Conservation (phyloP, 1,140 invertebrate species). For the Pseudomyrmex concolor region DNA sequence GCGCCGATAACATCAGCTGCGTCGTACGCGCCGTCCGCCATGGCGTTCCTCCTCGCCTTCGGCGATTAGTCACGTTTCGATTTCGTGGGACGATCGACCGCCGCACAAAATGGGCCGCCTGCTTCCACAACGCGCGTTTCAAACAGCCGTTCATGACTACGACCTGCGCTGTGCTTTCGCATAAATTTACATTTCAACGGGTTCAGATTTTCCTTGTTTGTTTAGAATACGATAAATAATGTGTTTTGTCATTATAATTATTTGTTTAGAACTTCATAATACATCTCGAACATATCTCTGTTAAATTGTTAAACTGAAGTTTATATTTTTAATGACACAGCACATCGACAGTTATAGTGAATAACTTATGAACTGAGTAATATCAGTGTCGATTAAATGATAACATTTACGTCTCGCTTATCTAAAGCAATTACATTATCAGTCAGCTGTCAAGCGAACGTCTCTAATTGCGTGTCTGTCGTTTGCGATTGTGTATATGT, state of each 20-base stretch:
- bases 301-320: not conserved
- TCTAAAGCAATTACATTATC: constrained; percentile 34
- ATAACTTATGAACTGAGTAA: constrained; percentile 20
- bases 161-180: not conserved
- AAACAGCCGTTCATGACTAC: constrained; percentile 10
- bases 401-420: constrained; percentile 32
- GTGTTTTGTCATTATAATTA: not conserved
- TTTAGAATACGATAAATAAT: not conserved
- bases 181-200: constrained; percentile 30
- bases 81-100: constrained; percentile 69
- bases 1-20: constrained; percentile 49
- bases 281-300: no score
- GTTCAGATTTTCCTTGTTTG: not conserved
- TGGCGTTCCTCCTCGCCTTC: constrained; percentile 52
- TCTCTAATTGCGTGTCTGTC: constrained; percentile 11
- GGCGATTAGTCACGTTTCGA: constrained; percentile 73
- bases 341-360: not conserved
- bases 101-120: constrained; percentile 42
- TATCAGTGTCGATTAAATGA: constrained; percentile 29
- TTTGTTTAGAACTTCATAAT: not conserved
- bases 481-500: not conserved
- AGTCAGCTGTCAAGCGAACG: constrained; percentile 27
- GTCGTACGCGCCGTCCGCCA: constrained; percentile 28
- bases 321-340: not conserved
- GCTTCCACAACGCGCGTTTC: constrained; percentile 34